These are phyloP conservation scores for Eueremaeus valkanovi DNA, from an alignment of 2,888 invertebrate genomes.

Conservation along the genomic window DNA sequence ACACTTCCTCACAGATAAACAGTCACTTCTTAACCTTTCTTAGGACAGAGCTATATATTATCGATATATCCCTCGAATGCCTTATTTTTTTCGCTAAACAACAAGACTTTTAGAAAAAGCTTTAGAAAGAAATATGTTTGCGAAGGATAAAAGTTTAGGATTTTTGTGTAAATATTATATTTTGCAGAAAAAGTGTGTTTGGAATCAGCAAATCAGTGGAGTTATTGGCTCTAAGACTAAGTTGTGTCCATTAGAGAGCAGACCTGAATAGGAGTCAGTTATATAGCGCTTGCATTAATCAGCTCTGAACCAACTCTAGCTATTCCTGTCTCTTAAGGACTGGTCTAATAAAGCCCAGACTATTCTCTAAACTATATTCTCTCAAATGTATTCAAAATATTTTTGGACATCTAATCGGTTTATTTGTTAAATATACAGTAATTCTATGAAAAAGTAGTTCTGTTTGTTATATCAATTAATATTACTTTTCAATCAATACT, in stretches of 20 bases:
- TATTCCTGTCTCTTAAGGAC: neutral
- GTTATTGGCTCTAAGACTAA: neutral
- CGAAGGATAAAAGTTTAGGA: neutral
- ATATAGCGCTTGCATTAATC: conserved; percentile 5
- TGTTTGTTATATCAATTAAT: too few species aligned
- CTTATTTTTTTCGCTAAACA: neutral
- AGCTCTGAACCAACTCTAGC: neutral
- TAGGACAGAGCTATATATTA: conserved; percentile 2
- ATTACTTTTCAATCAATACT: neutral
- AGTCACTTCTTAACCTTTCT: conserved; percentile 26
- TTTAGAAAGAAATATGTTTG: conserved; percentile 16
- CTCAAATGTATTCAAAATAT: too few species aligned
- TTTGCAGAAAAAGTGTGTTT: conserved; percentile 2
- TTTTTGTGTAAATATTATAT: conserved; percentile 28
- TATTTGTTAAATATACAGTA: too few species aligned
- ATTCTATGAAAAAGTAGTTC: too few species aligned
- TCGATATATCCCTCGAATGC: neutral
- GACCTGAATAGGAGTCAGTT: neutral
- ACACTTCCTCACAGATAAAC: neutral
- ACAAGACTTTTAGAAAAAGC: conserved; percentile 15
- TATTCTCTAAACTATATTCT: too few species aligned
- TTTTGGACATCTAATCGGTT: too few species aligned
- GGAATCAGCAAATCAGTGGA: neutral
- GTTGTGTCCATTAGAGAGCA: neutral
- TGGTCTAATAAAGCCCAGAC: neutral